These are phyloP conservation scores for Melanotaenia parkinsoni DNA, from an alignment of 2,797 vertebrate genomes.

Conservation along the genomic window DNA sequence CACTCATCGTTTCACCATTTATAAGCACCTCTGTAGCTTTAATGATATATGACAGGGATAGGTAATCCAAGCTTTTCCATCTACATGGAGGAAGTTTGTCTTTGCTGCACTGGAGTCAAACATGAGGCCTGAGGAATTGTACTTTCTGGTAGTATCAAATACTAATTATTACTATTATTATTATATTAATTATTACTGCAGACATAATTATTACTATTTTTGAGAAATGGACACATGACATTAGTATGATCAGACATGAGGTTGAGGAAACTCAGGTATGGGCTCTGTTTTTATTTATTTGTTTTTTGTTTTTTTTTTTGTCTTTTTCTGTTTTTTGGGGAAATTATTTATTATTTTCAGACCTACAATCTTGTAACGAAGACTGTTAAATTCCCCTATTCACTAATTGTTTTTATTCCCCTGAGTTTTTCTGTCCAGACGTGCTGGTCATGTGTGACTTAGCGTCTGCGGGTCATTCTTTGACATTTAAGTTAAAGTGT, in stretches of 20 bases:
- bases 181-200: no score
- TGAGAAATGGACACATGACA: constrained; percentile 4
- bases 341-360: not conserved
- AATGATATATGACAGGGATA: not conserved
- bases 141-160: constrained; percentile 9
- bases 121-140: not conserved
- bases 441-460: constrained; percentile 21
- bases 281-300: not conserved
- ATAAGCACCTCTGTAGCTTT: constrained; percentile 1
- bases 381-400: constrained; percentile 7
- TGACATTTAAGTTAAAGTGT: constrained; percentile 38
- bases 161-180: not conserved
- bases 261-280: not conserved
- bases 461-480: constrained; percentile 17
- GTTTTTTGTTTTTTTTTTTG: not conserved
- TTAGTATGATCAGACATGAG: not conserved
- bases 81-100: constrained; percentile 2
- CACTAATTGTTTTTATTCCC: constrained; percentile 34
- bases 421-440: not conserved
- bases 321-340: not conserved
- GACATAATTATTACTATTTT: not conserved
- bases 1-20: constrained; percentile 18
- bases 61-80: not conserved
- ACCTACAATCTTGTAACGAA: not conserved
- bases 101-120: not conserved